Evolutionary conservation across 1,140 invertebrate genomes (phyloP).

Genomic region (Sogatella furcifera): DNA sequence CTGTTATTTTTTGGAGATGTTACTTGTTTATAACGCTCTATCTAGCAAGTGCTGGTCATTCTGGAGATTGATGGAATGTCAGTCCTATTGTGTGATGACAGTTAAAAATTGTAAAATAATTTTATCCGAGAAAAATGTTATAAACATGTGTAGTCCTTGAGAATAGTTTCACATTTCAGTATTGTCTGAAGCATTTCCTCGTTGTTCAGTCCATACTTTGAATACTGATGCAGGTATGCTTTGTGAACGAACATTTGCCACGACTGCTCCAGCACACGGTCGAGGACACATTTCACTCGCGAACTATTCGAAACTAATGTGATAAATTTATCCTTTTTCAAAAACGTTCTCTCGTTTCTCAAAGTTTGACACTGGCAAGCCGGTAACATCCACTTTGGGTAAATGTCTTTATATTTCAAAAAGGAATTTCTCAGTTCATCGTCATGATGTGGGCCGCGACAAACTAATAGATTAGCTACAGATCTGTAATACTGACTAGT

Average conservation of each 20-base stretch:
- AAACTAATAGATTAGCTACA: conserved; percentile 34
- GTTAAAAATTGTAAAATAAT: no score
- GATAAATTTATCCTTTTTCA: conserved; percentile 35
- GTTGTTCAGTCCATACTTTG: conserved; percentile 36
- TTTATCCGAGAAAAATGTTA: neutral
- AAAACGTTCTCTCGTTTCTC: conserved; percentile 32
- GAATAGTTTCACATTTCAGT: conserved; percentile 35
- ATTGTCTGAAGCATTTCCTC: conserved; percentile 39
- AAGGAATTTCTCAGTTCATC: conserved; percentile 21
- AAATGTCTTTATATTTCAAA: conserved; percentile 31
- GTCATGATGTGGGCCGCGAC: conserved; percentile 26
- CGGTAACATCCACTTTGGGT: conserved; percentile 34
- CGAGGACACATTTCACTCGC: conserved; percentile 29
- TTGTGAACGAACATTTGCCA: conserved; percentile 37
- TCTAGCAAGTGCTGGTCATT: no score
- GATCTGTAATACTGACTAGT: conserved; percentile 20
- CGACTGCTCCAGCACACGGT: conserved; percentile 34
- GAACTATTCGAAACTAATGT: conserved; percentile 38
- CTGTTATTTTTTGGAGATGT: no score
- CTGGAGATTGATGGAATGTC: no score
- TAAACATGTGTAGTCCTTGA: conserved; percentile 23
- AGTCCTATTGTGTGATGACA: no score
- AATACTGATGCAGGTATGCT: conserved; percentile 43
- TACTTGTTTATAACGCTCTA: no score
- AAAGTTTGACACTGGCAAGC: conserved; percentile 31